Base-by-base conservation (phyloP, 2,888 invertebrate species). In the Erebia palarica region DNA sequence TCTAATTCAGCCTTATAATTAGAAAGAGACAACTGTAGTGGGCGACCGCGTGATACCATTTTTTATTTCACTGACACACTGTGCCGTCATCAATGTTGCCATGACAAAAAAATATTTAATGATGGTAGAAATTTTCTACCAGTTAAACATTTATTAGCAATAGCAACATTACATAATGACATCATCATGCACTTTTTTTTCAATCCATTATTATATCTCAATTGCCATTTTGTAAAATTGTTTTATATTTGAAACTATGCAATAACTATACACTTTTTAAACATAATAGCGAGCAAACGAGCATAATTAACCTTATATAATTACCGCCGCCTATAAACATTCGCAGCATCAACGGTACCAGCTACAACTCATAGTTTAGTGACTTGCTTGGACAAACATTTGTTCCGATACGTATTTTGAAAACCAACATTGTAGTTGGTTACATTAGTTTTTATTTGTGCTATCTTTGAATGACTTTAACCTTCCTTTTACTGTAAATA, bases 1-100 rank as follows among this genome's bases (percentile, higher is more conserved):
- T 91, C 92, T 91, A 92, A 92, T 87, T 87, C 92, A 92, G 93
- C 93, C 93, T 92, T 92, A 86, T 81, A 86, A 91, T 92, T 91
- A 92, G 92, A 92, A 92, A 92, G 90, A 85, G 86, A 84, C 86
- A 86, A 86, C 77, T 76, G 82, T 78, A 73, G 80, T 78, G 85
- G 87, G 89, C 90, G 89, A 88, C 78, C 89, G 89, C 90, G 86
- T 75, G 67, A 67, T 69, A 69, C 71, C 65, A 65, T 71, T 65
- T 65, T 73, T 70, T 57, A 65, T 71, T 74, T 53, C 57, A 72
- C 71, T 64, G 68, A 70, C 64, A 75, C 71, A 74, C 71, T 57
- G 57, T 67, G 60, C 64, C 60, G 59, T 67, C 60, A 55, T 58
- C 70, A 21, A 69, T 73, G 69, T 74, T 68, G 74, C 70, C 68